Evolutionary conservation across 2,888 invertebrate species (phyloP).

Genomic region (Cataglyphis altisquamis): DNA sequence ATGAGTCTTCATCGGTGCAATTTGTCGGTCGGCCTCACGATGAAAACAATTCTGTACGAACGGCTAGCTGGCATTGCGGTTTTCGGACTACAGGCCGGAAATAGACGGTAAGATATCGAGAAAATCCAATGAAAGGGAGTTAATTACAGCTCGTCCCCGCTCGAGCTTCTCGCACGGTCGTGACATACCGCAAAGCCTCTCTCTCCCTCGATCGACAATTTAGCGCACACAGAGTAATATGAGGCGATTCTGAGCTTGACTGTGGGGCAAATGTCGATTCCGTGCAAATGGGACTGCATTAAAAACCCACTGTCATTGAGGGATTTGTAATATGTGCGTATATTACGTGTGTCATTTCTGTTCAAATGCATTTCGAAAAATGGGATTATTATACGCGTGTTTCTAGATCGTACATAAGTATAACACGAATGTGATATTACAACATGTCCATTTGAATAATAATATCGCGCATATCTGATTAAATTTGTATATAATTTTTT

Average conservation of each 20-base stretch:
- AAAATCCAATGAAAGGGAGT: slow-evolving; percentile 80
- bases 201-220: slow-evolving; percentile 59
- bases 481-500: not conserved
- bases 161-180: slow-evolving; percentile 62
- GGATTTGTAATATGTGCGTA: slow-evolving; percentile 42
- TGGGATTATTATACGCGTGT: slow-evolving; percentile 1
- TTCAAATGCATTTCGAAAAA: not conserved
- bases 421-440: not conserved
- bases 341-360: not conserved
- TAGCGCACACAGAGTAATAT: slow-evolving; percentile 63
- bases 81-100: slow-evolving; percentile 78
- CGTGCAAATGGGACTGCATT: slow-evolving; percentile 49
- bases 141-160: slow-evolving; percentile 77
- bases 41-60: slow-evolving; percentile 62
- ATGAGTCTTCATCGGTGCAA: slow-evolving; percentile 59
- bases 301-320: slow-evolving; percentile 42
- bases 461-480: not conserved
- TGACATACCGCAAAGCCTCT: slow-evolving; percentile 54
- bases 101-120: slow-evolving; percentile 74
- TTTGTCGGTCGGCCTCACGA: slow-evolving; percentile 65
- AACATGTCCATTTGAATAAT: slow-evolving; percentile 7
- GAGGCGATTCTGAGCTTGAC: slow-evolving; percentile 61
- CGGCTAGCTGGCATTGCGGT: slow-evolving; percentile 64
- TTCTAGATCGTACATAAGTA: not conserved
- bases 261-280: slow-evolving; percentile 69